These are phyloP conservation scores for Crocidura indochinensis DNA, from an alignment of 2,797 vertebrate genomes.

Conservation along the genomic window DNA sequence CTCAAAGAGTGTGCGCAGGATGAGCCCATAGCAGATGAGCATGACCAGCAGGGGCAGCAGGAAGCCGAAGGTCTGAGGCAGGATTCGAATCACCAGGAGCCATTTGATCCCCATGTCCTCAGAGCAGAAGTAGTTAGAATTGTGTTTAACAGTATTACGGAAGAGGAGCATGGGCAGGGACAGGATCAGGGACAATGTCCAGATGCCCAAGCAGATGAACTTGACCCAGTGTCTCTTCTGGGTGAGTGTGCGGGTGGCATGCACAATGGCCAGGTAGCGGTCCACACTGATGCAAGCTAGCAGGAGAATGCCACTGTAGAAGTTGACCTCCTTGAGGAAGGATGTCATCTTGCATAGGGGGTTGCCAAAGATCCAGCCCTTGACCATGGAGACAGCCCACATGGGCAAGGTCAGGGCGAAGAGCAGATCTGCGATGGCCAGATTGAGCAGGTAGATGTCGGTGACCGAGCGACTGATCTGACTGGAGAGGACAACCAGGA, in stretches of 20 bases:
- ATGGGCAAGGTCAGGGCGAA: slow-evolving; percentile 93
- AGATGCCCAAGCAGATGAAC: slow-evolving; percentile 91
- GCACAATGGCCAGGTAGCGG: slow-evolving; percentile 96
- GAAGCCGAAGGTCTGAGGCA: no score
- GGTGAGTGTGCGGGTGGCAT: slow-evolving; percentile 90
- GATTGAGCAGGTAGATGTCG: no score
- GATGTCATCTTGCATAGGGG: slow-evolving; percentile 93
- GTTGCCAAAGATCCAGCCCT: slow-evolving; percentile 91
- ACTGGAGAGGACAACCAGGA: slow-evolving; percentile 92
- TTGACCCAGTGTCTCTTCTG: slow-evolving; percentile 92
- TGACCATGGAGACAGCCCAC: slow-evolving; percentile 89
- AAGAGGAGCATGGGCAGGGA: slow-evolving; percentile 91
- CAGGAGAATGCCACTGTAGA: slow-evolving; percentile 93
- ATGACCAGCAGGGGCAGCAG: no score
- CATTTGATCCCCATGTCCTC: slow-evolving; percentile 86
- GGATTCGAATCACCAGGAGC: no score
- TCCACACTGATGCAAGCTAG: no score
- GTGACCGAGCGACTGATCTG: no score
- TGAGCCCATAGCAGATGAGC: slow-evolving; percentile 94
- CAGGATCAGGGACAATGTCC: slow-evolving; percentile 90
- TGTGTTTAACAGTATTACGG: slow-evolving; percentile 65
- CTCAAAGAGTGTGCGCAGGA: slow-evolving; percentile 91
- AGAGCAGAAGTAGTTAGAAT: slow-evolving; percentile 89
- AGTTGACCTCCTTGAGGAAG: slow-evolving; percentile 92
- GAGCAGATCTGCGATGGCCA: no score